A percentile compares a stretch with the other conserved stretches of the same genome.
Conservation (phyloP, 37 sponge, comb jelly and placozoan species). For the Dysidea cf. avara region DNA sequence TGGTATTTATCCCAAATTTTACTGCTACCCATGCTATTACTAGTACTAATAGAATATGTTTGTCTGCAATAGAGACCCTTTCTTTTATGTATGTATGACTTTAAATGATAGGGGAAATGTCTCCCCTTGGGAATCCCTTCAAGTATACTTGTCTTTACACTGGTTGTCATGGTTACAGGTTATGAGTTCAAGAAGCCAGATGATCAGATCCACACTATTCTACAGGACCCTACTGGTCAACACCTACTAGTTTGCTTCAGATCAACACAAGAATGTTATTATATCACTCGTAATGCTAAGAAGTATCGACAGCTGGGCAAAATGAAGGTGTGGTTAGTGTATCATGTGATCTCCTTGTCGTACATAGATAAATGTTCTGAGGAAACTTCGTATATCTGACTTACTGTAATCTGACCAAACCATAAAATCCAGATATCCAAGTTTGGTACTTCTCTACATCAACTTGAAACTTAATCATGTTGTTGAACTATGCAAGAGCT, state of each 20-base stretch:
- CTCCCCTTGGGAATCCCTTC: not conserved
- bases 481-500: not conserved
- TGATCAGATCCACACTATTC: slow-evolving; percentile 81
- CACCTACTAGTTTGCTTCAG: slow-evolving; percentile 81
- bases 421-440: too few relatives aligned
- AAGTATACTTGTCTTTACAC: not conserved
- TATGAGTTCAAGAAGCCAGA: slow-evolving; percentile 54
- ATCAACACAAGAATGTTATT: slow-evolving; percentile 69
- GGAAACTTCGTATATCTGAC: too few relatives aligned
- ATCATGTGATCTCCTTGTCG: too few relatives aligned
- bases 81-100: not conserved
- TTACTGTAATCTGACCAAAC: too few relatives aligned
- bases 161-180: not conserved
- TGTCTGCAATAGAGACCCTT: too few relatives aligned
- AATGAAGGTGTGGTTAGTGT: too few relatives aligned
- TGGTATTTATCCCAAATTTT: too few relatives aligned
- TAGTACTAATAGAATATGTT: not conserved
- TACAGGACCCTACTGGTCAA: slow-evolving; percentile 88
- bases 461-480: slow-evolving; percentile 15
- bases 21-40: too few relatives aligned
- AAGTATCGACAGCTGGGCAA: slow-evolving; percentile 35
- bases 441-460: too few relatives aligned
- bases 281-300: slow-evolving; percentile 43
- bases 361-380: too few relatives aligned
- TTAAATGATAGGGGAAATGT: not conserved